Evolutionary conservation across 2,888 invertebrate genomes (phyloP), one percentile per base, ranked within the genome.

Genomic region (Sinohyriopsis cumingii): DNA sequence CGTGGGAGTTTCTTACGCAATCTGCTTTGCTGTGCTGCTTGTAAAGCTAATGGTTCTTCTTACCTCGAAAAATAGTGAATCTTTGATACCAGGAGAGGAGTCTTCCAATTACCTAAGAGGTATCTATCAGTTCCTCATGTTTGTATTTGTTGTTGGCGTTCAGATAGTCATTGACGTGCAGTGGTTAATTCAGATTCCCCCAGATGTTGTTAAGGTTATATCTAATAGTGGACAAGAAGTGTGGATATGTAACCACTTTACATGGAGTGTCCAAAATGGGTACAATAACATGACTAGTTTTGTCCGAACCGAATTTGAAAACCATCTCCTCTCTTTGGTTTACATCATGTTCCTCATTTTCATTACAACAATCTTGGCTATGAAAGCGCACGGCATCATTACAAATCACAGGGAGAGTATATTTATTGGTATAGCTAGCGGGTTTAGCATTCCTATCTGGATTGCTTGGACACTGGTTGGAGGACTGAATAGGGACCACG

Each of bases 11-110:
- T 88, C 90, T 82, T 92, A 91, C 79, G 94, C 96, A 67, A 92
- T 97, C 69, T 95, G 96, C 73, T 97, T 97, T 90, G 95, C 96
- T 59, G 95, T 97, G 0, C 92, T 98, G 65, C 93, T 98, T 83
- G 97, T 97, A 78, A 97, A 98, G 91, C 95, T 96, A 90, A 96
- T 97, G 81, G 97, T 97, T 90, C 93, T 97, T 73, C 93, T 97
- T 81, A 96, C 96, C 87, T 93, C 97, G 75, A 96, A 97, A 90
- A 94, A 95, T 67, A 96, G 80, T 0, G 79, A 78, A 33, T 76
- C 82, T 24, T 69, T 83, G 25, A 67, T 85, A 18, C 82, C 84
- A 1, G 84, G 82, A 18, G 87, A 87, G 66, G 84, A 79, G 95
- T 75, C 85, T 9, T 81, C 85, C 24, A 96, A 96, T 65, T 97